Conservation (phyloP, 2,113 vertebrate species). For the Tupaia tana region DNA sequence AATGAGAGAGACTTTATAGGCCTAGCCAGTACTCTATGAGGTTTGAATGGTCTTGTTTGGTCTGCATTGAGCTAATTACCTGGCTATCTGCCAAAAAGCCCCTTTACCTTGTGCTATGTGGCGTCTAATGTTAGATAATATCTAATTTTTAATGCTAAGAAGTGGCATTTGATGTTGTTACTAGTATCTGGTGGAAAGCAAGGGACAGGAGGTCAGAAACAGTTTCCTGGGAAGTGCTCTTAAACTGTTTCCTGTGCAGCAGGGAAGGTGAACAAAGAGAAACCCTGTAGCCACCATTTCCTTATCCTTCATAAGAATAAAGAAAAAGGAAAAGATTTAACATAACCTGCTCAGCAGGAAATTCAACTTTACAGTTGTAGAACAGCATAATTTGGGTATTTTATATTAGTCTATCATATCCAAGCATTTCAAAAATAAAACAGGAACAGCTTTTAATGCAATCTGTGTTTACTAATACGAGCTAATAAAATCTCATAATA, state of each 20-base stretch:
- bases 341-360: conserved; percentile 84
- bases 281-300: conserved; percentile 82
- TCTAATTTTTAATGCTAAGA: conserved; percentile 77
- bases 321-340: conserved; percentile 81
- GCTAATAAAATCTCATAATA: conserved; percentile 85
- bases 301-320: conserved; percentile 82
- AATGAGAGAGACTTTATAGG: conserved; percentile 50
- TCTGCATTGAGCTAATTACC: conserved; percentile 73
- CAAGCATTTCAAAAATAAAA: conserved; percentile 84
- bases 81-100: conserved; percentile 72
- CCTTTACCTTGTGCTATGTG: conserved; percentile 73
- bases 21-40: conserved; percentile 11
- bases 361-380: conserved; percentile 83
- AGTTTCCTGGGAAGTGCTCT: conserved; percentile 73
- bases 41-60: conserved; percentile 64
- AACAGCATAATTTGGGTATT: conserved; percentile 80
- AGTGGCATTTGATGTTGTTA: conserved; percentile 73
- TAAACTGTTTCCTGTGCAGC: conserved; percentile 64
- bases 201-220: conserved; percentile 67
- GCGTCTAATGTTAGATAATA: conserved; percentile 72
- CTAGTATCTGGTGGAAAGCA: conserved; percentile 66
- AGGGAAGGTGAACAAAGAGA: conserved; percentile 75
- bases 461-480: conserved; percentile 87
- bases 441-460: conserved; percentile 86
- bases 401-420: conserved; percentile 81